A percentile compares a stretch with the other conserved stretches of the same genome.
phyloP scores from a whole-genome alignment of 2,113 vertebrate species.

The Cariama cristata region DNA sequence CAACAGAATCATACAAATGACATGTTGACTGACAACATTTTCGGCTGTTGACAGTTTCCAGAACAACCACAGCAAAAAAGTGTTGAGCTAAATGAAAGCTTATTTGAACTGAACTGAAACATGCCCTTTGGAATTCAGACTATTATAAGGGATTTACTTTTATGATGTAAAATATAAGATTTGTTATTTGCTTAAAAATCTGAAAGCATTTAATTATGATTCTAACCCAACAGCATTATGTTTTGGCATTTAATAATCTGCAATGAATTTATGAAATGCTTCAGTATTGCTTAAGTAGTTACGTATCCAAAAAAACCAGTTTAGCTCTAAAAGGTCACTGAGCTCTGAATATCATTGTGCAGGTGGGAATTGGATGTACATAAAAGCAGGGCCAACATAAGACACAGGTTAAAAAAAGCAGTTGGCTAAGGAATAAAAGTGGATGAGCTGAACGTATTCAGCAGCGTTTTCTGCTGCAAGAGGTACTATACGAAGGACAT shows the following conservation, averaged over 20 bases:
- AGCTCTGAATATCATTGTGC: background rate
- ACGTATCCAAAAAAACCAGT: background rate
- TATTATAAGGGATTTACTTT: background rate
- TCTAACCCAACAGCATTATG: fast-evolving
- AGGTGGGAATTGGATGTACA: background rate
- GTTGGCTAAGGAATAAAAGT: background rate
- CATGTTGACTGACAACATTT: background rate
- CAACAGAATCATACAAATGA: background rate
- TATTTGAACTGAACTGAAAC: background rate
- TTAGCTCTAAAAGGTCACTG: conserved; percentile 8
- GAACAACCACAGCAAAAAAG: background rate
- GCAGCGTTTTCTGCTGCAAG: background rate
- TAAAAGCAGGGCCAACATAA: background rate
- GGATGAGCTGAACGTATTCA: background rate
- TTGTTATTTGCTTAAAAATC: background rate
- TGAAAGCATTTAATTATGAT: background rate
- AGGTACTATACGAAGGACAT: background rate
- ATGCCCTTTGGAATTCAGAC: background rate
- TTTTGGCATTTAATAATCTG: background rate
- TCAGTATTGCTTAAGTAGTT: background rate
- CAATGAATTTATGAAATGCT: background rate
- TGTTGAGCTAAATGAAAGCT: background rate
- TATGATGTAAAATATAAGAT: background rate
- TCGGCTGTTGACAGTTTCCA: background rate
- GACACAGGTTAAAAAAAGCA: background rate